phyloP scores from a whole-genome alignment of 2,888 invertebrate genomes.

The Pristionchus japonicus region DNA sequence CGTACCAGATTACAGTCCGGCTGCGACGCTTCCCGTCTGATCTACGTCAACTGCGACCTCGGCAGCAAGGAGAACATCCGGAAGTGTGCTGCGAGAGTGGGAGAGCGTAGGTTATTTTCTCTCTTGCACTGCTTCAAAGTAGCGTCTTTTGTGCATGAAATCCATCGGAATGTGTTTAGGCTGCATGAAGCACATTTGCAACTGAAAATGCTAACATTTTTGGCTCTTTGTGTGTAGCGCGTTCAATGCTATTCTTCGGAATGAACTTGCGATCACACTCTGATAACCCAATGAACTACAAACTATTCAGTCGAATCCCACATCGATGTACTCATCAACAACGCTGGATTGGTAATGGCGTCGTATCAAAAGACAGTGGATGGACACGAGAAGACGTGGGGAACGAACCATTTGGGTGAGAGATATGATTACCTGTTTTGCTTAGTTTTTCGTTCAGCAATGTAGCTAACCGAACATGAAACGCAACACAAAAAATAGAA shows the following conservation, averaged over 20 bases:
- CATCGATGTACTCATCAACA: conserved; percentile 76
- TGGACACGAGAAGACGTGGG: conserved; percentile 90
- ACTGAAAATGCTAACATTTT: too few relatives aligned
- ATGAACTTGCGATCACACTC: too few relatives aligned
- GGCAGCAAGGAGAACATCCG: conserved; percentile 66
- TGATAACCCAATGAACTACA: too few relatives aligned
- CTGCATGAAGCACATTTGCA: too few relatives aligned
- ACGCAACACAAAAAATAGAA: too few relatives aligned
- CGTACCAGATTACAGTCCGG: conserved; percentile 67
- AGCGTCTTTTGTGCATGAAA: too few relatives aligned
- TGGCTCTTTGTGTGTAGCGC: neutral
- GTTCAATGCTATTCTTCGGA: neutral
- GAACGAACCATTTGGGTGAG: conserved; percentile 89
- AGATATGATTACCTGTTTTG: too few relatives aligned
- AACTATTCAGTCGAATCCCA: conserved; percentile 55
- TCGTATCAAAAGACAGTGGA: conserved; percentile 82
- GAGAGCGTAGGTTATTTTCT: conserved; percentile 49
- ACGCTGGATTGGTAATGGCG: conserved; percentile 92
- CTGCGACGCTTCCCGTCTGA: conserved; percentile 70
- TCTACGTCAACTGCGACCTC: conserved; percentile 70
- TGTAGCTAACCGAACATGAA: too few relatives aligned
- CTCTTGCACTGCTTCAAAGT: too few relatives aligned
- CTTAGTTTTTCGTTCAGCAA: too few relatives aligned
- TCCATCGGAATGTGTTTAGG: too few relatives aligned
- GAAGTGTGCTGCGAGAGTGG: conserved; percentile 59